A percentile compares a stretch with the other conserved stretches of the same genome.
Conservation (phyloP, 2,888 invertebrate genomes). For the Pimpla rufipes region DNA sequence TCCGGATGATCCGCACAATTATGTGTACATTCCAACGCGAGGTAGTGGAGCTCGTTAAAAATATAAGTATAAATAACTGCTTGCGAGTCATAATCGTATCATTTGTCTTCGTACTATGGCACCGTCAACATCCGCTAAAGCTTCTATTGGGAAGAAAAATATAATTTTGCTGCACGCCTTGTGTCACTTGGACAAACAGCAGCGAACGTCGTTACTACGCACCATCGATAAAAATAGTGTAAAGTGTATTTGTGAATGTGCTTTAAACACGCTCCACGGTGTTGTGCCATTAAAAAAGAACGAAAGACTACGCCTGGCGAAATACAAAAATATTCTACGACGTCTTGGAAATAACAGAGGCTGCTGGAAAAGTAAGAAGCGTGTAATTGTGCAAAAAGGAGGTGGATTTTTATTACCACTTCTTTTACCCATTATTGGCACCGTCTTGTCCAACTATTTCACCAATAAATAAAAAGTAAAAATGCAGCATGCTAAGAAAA, state of each 20-base stretch:
- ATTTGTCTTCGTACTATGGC: neutral
- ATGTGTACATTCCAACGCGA: constrained; percentile 20
- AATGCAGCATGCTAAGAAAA: constrained; percentile 26
- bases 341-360: neutral
- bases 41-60: neutral
- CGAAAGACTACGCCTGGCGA: neutral
- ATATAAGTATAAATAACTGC: neutral
- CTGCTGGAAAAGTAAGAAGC: neutral
- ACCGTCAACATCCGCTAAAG: neutral
- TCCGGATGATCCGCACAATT: constrained; percentile 5
- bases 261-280: neutral
- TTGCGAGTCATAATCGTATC: neutral
- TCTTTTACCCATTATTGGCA: constrained; percentile 14
- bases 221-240: neutral
- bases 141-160: constrained; percentile 13
- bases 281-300: neutral
- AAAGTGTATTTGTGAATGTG: neutral
- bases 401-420: constrained; percentile 4
- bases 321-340: neutral
- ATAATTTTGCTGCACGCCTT: constrained; percentile 1
- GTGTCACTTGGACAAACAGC: neutral
- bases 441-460: constrained; percentile 5
- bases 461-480: neutral
- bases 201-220: neutral
- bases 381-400: constrained; percentile 23